A percentile compares a stretch with the other conserved stretches of the same genome.
Conservation (phyloP, 2,888 invertebrate genomes). For the Gnatocerus cornutus region DNA sequence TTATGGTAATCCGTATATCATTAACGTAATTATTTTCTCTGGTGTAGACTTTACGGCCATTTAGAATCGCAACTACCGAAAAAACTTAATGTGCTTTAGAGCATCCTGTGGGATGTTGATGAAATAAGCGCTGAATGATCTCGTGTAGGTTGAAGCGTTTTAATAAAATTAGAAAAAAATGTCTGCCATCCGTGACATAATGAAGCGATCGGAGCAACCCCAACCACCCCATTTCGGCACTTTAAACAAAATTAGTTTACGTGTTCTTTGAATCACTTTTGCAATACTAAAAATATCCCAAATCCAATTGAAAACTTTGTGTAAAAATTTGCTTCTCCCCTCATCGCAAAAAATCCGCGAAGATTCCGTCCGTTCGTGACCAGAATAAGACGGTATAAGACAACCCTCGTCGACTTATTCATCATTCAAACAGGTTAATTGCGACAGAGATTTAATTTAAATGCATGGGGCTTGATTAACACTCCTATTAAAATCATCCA, state of each 20-base stretch:
- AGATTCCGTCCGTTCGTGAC: constrained; percentile 38
- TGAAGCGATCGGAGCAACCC: constrained; percentile 19
- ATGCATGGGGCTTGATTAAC: constrained; percentile 57
- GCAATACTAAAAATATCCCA: constrained; percentile 39
- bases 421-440: constrained; percentile 60
- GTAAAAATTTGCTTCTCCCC: constrained; percentile 39
- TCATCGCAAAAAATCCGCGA: constrained; percentile 33
- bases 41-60: constrained; percentile 4
- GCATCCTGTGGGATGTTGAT: not conserved
- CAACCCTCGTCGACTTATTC: constrained; percentile 49
- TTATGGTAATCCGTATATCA: constrained; percentile 2
- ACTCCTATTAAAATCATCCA: constrained; percentile 49
- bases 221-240: constrained; percentile 16
- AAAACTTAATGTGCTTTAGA: not conserved
- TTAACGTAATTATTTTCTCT: constrained; percentile 1
- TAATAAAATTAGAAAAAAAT: constrained; percentile 30
- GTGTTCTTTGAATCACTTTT: constrained; percentile 32
- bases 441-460: constrained; percentile 60
- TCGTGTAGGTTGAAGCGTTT: constrained; percentile 17
- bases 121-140: constrained; percentile 8
- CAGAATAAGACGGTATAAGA: constrained; percentile 31
- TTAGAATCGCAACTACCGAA: constrained; percentile 1
- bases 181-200: constrained; percentile 12
- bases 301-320: constrained; percentile 45
- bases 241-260: constrained; percentile 34